Evolutionary conservation across 2,797 vertebrate species (phyloP).

Genomic region (Dicrostonyx torquatus): DNA sequence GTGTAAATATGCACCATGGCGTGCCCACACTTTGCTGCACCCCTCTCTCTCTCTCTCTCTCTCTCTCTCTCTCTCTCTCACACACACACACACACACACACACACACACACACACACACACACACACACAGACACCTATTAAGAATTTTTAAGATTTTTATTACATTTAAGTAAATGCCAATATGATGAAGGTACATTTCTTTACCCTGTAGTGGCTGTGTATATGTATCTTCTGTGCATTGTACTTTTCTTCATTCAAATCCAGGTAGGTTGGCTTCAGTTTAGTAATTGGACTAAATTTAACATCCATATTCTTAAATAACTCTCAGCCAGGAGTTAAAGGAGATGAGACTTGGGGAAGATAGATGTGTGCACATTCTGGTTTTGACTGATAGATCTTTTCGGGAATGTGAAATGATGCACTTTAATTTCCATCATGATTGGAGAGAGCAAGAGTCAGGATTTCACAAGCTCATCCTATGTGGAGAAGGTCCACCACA

Average conservation of each 20-base stretch:
- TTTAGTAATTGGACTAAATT: constrained; percentile 8
- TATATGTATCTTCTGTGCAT: not conserved
- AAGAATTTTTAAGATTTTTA: not conserved
- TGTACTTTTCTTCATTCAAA: constrained; percentile 14
- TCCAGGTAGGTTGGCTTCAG: not conserved
- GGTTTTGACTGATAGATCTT: not conserved
- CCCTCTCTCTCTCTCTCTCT: not conserved
- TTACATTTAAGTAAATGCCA: not conserved
- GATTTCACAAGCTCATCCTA: not conserved
- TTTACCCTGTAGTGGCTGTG: not conserved
- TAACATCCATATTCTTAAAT: constrained; percentile 5
- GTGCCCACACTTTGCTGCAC: no score
- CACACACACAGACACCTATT: not conserved
- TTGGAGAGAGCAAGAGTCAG: not conserved
- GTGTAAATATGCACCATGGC: not conserved
- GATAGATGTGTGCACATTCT: not conserved
- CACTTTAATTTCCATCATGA: not conserved
- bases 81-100: not conserved
- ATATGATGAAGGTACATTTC: not conserved
- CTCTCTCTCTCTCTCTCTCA: not conserved
- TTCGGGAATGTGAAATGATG: not conserved
- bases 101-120: not conserved
- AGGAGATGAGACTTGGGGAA: not conserved
- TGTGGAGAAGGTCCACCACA: not conserved
- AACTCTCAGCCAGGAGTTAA: constrained; percentile 13